Evolutionary conservation across 2,797 vertebrate genomes (phyloP).

Genomic region (Sebastolobus alascanus): DNA sequence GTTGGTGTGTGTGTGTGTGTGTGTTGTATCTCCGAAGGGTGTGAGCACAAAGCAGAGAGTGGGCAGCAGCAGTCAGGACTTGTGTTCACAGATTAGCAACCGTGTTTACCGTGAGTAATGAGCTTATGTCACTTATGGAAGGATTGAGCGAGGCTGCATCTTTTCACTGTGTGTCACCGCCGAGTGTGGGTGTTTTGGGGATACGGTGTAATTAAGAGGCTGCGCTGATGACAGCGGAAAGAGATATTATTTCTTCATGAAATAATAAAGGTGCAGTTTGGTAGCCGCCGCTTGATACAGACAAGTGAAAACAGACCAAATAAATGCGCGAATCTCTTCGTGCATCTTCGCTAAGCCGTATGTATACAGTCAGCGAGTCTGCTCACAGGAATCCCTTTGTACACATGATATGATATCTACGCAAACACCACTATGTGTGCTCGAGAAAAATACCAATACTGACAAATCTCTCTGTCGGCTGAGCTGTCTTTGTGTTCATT

Average conservation of each 20-base stretch:
- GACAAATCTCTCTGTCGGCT: conserved; percentile 63
- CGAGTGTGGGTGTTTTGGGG: conserved; percentile 45
- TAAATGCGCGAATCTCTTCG: background rate
- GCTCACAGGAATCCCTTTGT: conserved; percentile 54
- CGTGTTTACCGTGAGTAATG: conserved; percentile 64
- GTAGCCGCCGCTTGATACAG: conserved; percentile 8
- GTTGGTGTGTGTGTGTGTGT: conserved; percentile 22
- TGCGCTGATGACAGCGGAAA: conserved; percentile 23
- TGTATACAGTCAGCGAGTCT: conserved; percentile 15
- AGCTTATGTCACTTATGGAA: conserved; percentile 67
- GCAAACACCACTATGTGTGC: conserved; percentile 38
- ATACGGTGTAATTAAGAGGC: conserved; percentile 39
- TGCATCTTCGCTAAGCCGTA: conserved; percentile 22
- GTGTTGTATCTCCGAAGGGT: conserved; percentile 35
- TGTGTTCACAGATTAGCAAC: conserved; percentile 66
- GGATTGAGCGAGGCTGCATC: conserved; percentile 54
- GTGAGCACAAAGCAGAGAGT: conserved; percentile 45
- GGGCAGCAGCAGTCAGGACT: conserved; percentile 59
- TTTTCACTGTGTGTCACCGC: conserved; percentile 43
- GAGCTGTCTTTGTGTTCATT: conserved; percentile 14
- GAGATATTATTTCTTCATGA: conserved; percentile 23
- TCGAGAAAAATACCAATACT: conserved; percentile 37
- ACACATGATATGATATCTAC: conserved; percentile 49
- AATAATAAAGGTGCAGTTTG: conserved; percentile 30
- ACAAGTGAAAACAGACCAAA: conserved; percentile 19